Evolutionary conservation across 2,888 invertebrate genomes (phyloP), one percentile per base, ranked within the genome.

Genomic region (Amblyteles armatorius): DNA sequence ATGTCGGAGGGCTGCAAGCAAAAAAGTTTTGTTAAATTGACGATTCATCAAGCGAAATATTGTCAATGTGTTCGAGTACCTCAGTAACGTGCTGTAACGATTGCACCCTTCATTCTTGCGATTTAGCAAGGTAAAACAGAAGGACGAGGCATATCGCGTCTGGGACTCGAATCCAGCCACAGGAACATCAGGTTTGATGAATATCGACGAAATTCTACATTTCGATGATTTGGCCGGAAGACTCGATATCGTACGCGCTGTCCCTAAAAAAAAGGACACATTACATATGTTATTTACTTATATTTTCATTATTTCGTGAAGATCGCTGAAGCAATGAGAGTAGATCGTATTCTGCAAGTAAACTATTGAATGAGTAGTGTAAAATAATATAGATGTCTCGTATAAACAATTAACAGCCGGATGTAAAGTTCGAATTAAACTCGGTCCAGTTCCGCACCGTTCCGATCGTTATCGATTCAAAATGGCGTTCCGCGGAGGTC

Each of bases 401-500:
- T 48, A 29, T 3, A 13, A 13, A 29, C 9, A n/a, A 67, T 71
- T 44, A 44, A 33, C 44, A 36, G 40, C 22, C 33, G 57, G 6
- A 44, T 3, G n/a, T 22, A 44, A 55, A 40, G 13, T 73, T 73
- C 79, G 44, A 52, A 83, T 63, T 63, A 63, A 29, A 36, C 50
- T 19, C 40, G 50, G 72, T 85, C 63, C 82, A 11, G 16, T 78
- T 85, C 73, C 86, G 79, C 79, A 44, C 36, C 50, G 69, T 76
- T 83, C 82, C 82, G 63, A 63, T 71, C 29, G 57, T 76, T 67
- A 73, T 60, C 44, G 67, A 83, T 79, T 36, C 48, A 85, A 84
- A 52, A 88, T 87, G 88, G 83, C 82, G 73, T 33, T 26, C 44
- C 44, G 74, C 57, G 50, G 67, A 68, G 76, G 50, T 63, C 36